Conservation (phyloP, 2,113 vertebrate genomes). For the Mastomys natalensis region DNA sequence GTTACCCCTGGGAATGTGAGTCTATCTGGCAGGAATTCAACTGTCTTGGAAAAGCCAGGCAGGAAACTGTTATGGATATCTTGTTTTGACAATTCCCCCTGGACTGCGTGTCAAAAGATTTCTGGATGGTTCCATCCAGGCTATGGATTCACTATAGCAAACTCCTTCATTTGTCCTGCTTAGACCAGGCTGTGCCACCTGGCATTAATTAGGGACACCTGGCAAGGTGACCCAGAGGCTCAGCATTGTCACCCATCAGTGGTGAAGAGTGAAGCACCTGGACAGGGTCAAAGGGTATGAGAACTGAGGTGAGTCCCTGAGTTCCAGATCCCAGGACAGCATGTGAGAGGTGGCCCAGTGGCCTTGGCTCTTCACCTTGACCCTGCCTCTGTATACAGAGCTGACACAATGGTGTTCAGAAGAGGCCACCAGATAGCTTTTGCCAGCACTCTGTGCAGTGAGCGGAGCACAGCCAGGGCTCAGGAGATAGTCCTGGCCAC, state of each 20-base stretch:
- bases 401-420: accelerated
- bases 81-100: constrained; percentile 84
- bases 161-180: neutral
- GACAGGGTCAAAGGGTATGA: neutral
- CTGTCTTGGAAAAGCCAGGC: constrained; percentile 79
- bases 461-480: neutral
- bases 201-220: constrained; percentile 30
- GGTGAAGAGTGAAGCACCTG: neutral
- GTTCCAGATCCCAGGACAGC: neutral
- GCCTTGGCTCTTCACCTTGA: neutral
- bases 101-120: constrained; percentile 75
- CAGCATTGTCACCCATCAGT: neutral
- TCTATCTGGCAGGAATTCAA: constrained; percentile 82
- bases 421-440: neutral
- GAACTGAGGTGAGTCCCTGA: neutral
- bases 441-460: neutral
- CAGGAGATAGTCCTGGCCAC: neutral
- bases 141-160: constrained; percentile 63
- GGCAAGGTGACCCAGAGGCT: neutral
- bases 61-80: constrained; percentile 82
- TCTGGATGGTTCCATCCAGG: constrained; percentile 62
- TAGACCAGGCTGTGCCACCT: neutral
- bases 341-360: neutral
- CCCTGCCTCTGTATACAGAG: neutral
- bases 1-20: constrained; percentile 69